phyloP scores from a whole-genome alignment of 1,140 invertebrate species.

The Dreissena rostriformis region DNA sequence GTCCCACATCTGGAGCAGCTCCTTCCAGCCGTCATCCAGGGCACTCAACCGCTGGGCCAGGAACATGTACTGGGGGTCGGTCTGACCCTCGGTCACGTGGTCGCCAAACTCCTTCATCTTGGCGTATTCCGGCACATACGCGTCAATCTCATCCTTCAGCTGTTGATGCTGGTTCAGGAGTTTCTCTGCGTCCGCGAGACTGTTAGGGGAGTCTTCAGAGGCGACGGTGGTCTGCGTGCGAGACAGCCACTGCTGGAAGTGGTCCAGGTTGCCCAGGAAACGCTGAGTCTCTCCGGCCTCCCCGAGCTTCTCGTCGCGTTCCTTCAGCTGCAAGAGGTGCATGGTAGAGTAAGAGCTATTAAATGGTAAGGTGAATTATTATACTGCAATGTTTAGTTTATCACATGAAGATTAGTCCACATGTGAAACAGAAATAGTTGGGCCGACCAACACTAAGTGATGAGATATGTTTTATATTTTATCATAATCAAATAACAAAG shows the following conservation, averaged over 20 bases:
- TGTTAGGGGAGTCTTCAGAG: slow-evolving; percentile 98
- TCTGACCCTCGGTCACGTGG: slow-evolving; percentile 90
- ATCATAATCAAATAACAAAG: no score
- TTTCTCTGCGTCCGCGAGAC: slow-evolving; percentile 97
- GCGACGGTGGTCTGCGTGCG: slow-evolving; percentile 98
- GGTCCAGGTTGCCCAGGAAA: slow-evolving; percentile 99
- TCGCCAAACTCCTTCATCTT: slow-evolving; percentile 99
- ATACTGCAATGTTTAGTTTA: no score
- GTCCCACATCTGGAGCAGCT: slow-evolving; percentile 99
- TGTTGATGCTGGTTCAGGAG: slow-evolving; percentile 97
- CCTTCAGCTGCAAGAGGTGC: slow-evolving; percentile 91
- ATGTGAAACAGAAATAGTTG: no score
- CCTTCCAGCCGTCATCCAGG: slow-evolving; percentile 99
- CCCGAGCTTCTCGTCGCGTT: slow-evolving; percentile 98
- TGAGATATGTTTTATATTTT: no score
- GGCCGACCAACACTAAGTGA: no score
- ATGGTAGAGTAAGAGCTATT: not conserved
- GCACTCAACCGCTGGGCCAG: slow-evolving; percentile 96
- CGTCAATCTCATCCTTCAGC: slow-evolving; percentile 99
- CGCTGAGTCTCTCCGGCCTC: slow-evolving; percentile 99
- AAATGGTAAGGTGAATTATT: no score
- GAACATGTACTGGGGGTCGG: slow-evolving; percentile 99
- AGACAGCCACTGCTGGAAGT: slow-evolving; percentile 99
- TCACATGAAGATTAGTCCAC: no score
- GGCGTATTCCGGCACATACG: slow-evolving; percentile 97